These are phyloP conservation scores for Scaptomyza graminum DNA, from an alignment of 1,140 invertebrate species.

Conservation along the genomic window DNA sequence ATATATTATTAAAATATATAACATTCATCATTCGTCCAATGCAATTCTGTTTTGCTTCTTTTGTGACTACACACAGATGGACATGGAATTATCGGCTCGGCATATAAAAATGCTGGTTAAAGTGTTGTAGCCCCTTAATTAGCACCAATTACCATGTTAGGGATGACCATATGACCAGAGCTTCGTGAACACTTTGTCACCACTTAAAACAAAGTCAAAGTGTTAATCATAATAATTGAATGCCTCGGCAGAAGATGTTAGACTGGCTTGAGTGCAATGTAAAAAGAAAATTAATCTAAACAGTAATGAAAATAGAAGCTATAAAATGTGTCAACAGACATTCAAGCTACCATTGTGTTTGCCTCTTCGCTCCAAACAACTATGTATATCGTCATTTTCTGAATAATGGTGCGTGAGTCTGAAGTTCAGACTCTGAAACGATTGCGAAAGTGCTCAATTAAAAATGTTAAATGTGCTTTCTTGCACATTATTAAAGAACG, in stretches of 20 bases:
- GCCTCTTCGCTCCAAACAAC: constrained; percentile 43
- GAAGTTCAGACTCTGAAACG: neutral
- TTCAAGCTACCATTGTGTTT: constrained; percentile 71
- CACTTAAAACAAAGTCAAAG: constrained; percentile 64
- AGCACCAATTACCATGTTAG: no score
- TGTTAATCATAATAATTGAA: constrained; percentile 75
- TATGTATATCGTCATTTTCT: constrained; percentile 4
- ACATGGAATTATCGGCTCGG: no score
- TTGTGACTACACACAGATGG: no score
- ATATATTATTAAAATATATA: no score
- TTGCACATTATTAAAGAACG: constrained; percentile 56
- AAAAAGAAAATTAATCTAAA: constrained; percentile 66
- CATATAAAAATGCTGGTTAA: no score
- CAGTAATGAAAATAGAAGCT: constrained; percentile 15
- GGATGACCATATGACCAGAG: neutral
- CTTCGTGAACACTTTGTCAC: constrained; percentile 54
- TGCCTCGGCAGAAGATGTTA: constrained; percentile 34
- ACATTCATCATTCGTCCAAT: no score
- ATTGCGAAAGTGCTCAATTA: constrained; percentile 74
- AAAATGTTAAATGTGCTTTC: constrained; percentile 75
- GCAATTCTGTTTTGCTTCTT: no score
- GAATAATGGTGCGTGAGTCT: neutral
- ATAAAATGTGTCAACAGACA: constrained; percentile 70
- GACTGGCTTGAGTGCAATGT: constrained; percentile 76
- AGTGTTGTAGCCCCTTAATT: no score